Percentiles rank a stretch among this genome's conserved stretches.
Conservation (phyloP, 1,140 invertebrate species). For the Telenomus remus region DNA sequence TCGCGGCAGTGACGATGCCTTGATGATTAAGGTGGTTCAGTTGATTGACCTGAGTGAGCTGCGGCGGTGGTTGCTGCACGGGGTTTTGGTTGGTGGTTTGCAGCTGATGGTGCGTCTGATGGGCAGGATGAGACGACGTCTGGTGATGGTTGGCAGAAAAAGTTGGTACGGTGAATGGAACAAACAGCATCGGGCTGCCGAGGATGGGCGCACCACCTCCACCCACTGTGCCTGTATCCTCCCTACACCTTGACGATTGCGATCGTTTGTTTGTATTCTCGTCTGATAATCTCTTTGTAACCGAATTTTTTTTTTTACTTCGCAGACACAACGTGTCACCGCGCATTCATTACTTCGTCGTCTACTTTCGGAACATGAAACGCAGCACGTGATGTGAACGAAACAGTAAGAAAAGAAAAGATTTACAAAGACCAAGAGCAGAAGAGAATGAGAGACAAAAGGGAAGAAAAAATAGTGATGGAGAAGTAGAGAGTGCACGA, state of each 20-base stretch:
- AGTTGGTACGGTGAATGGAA: slow-evolving; percentile 75
- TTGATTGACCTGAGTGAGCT: slow-evolving; percentile 68
- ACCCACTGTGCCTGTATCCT: slow-evolving; percentile 75
- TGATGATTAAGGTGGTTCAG: slow-evolving; percentile 73
- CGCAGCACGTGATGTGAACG: slow-evolving; percentile 36
- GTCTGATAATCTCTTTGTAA: slow-evolving; percentile 40
- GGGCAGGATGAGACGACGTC: slow-evolving; percentile 69
- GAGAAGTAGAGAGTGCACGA: slow-evolving; percentile 56
- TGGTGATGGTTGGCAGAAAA: slow-evolving; percentile 73
- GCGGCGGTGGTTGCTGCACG: slow-evolving; percentile 61
- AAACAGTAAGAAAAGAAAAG: slow-evolving; percentile 33
- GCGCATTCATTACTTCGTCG: slow-evolving; percentile 59
- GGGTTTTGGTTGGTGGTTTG: slow-evolving; percentile 60
- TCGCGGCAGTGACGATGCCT: slow-evolving; percentile 67
- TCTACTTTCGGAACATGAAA: slow-evolving; percentile 48
- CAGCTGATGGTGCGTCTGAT: slow-evolving; percentile 72
- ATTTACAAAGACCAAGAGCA: slow-evolving; percentile 18
- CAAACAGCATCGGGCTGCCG: slow-evolving; percentile 77
- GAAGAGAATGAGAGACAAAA: slow-evolving; percentile 12
- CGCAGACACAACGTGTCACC: slow-evolving; percentile 53
- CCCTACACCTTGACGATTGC: slow-evolving; percentile 73
- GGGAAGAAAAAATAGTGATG: slow-evolving; percentile 12
- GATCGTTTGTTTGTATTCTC: slow-evolving; percentile 59
- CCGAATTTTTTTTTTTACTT: slow-evolving; percentile 25
- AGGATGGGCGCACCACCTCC: slow-evolving; percentile 76